A percentile compares a stretch with the other conserved stretches of the same genome.
These are phyloP conservation scores for Prietella phreatophila DNA, from an alignment of 2,113 vertebrate species.

Conservation along the genomic window DNA sequence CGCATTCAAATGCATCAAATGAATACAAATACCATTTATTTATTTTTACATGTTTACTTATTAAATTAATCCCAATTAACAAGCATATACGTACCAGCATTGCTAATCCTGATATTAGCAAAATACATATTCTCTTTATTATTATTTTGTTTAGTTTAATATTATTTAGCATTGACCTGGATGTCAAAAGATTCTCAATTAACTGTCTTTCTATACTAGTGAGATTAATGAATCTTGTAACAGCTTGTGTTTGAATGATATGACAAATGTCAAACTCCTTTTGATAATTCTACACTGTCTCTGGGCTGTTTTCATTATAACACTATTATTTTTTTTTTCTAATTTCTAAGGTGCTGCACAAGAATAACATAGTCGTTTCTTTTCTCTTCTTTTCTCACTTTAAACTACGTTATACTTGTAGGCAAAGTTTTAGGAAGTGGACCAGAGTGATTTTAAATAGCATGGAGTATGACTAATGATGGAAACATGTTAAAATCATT, in stretches of 20 bases:
- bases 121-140: background rate
- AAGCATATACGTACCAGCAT: background rate
- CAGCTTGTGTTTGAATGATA: background rate
- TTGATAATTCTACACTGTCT: background rate
- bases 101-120: background rate
- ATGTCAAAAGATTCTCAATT: background rate
- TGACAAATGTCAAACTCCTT: background rate
- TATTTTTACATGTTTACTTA: background rate
- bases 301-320: background rate
- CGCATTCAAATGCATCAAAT: background rate
- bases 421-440: constrained; percentile 80
- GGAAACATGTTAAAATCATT: constrained; percentile 91
- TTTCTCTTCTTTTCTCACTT: background rate
- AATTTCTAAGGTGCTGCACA: background rate
- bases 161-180: background rate
- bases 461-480: constrained; percentile 90
- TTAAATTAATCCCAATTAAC: background rate
- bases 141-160: background rate
- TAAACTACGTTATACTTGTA: constrained; percentile 31
- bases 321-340: background rate
- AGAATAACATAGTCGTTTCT: background rate
- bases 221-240: background rate
- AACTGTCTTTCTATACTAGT: background rate
- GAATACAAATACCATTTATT: background rate
- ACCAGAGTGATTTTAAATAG: constrained; percentile 88